Base-by-base conservation (phyloP, 2,113 vertebrate species). In the Neopipo cinnamomea region DNA sequence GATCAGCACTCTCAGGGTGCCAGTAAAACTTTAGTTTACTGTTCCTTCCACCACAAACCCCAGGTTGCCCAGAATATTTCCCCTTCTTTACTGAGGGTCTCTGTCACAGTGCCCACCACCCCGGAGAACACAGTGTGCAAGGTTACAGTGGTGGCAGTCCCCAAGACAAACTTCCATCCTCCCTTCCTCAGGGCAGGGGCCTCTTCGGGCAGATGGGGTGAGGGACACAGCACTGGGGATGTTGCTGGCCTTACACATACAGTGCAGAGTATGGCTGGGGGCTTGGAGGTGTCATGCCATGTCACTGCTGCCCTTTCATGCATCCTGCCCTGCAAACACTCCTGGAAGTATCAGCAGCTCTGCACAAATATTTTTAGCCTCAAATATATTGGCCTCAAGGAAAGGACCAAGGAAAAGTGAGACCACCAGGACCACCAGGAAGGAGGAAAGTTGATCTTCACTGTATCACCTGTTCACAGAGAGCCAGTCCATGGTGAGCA, bases 181-280 rank as follows among this genome's bases (percentile, higher is more conserved):
- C 27, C 19, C 4, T 12, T 72, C 11, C 11, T 52, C 28, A 30
- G 37, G 37, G 28, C n/a, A 46, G 37, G 16, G 28, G 11, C 11
- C 56, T 50, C 37, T 65, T 42, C 58, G 65, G 23, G 24, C 5
- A 0, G 1, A 33, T n/a, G 31, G 37, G 11, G 5, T 41, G 21
- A n/a, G 30, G 31, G 44, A 33, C 11, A 15, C 58, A n/a, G 33
- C 37, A 66, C 44, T 23, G 18, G 17, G 37, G 58, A 30, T 0
- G 3, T 11, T 30, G 42, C 59, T 1, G 1, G 37, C 44, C 44
- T 46, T 0, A 0, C 13, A 2, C 2, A 7, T 23, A 37, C 3
- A 5, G 6, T 63, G 35, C 50, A 44, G 42, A 33, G 46, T 13
- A 42, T 41, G 41, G 46, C 58, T 1, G 3, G 27, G 18, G 31